Evolutionary conservation across 2,888 invertebrate species (phyloP), one percentile per base, ranked within the genome.

Genomic region (Mactromeris polynyma): DNA sequence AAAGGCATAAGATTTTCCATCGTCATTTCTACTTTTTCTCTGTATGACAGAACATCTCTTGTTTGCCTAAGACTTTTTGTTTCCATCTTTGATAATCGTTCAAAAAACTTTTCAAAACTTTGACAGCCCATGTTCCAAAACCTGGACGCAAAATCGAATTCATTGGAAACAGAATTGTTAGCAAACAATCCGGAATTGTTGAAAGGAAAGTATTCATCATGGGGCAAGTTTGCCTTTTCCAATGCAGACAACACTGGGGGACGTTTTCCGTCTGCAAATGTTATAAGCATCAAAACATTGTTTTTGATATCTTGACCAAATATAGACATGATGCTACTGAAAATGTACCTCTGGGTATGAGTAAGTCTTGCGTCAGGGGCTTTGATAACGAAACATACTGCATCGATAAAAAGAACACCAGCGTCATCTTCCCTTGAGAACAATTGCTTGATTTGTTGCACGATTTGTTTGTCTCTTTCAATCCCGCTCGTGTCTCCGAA

Each of bases 111-210:
- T n/a, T 88, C 78, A 79, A 93, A 93, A 31, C 90, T 90, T 11
- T 87, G 46, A 11, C 42, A 86, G 19, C 93, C 93, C 90, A 93
- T 93, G 31, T 90, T 78, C 93, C 93, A 93, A 40, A 93, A 93
- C 86, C 91, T 90, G 21, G 79, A 77, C 1, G 81, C 87, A 31
- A 86, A 79, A 64, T 85, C 69, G 40, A 88, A 89, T 31, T 79
- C 85, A 38, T 77, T 51, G 31, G 89, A 78, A 19, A 54, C 73
- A 19, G 81, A 81, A 31, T 89, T 87, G 21, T 92, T 79, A 17
- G 91, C 90, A 86, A 91, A 93, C 31, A 93, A 77, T 7, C 91
- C 92, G 17, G 92, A 93, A 58, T 93, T 93, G 46, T 93, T 93
- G 73, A 93, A 92, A 26, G 80, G 79, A 78, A 91, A 93, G 42